Evolutionary conservation across 2,113 vertebrate species (phyloP).

Genomic region (Eidolon helvum): DNA sequence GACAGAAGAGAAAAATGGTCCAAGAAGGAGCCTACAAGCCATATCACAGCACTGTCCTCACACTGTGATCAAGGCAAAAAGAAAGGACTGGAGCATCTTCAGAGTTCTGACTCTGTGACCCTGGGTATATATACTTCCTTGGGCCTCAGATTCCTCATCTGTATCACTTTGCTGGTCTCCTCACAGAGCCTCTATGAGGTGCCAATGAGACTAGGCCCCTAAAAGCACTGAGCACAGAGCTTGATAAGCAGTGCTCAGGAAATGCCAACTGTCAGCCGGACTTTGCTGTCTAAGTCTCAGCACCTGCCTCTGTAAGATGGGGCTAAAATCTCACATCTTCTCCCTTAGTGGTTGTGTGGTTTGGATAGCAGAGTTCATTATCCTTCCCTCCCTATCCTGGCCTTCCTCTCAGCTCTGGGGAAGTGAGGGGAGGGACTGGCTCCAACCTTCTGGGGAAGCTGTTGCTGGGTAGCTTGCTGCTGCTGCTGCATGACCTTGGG

Average conservation of each 20-base stretch:
- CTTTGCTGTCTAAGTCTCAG: not conserved
- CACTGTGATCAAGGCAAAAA: not conserved
- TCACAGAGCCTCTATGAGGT: not conserved
- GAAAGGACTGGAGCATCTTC: not conserved
- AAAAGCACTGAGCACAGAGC: not conserved
- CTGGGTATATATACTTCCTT: not conserved
- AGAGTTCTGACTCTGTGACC: not conserved
- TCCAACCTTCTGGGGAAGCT: conserved; percentile 95
- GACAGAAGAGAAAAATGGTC: not conserved
- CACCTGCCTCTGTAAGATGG: not conserved
- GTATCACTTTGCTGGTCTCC: not conserved
- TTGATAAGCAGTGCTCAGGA: not conserved
- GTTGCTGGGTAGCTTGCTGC: conserved; percentile 90
- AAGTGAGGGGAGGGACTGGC: not conserved
- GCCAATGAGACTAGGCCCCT: not conserved
- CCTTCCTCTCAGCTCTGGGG: not conserved
- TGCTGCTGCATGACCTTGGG: conserved; percentile 99
- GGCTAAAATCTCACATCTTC: not conserved
- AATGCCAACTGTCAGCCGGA: not conserved
- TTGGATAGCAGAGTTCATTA: not conserved
- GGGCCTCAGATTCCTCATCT: not conserved
- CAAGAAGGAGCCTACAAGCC: not conserved
- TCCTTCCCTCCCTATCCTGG: not conserved
- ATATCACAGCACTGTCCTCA: not conserved
- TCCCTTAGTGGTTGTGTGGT: not conserved